phyloP scores from a whole-genome alignment of 2,113 vertebrate species.

The Podarcis muralis region DNA sequence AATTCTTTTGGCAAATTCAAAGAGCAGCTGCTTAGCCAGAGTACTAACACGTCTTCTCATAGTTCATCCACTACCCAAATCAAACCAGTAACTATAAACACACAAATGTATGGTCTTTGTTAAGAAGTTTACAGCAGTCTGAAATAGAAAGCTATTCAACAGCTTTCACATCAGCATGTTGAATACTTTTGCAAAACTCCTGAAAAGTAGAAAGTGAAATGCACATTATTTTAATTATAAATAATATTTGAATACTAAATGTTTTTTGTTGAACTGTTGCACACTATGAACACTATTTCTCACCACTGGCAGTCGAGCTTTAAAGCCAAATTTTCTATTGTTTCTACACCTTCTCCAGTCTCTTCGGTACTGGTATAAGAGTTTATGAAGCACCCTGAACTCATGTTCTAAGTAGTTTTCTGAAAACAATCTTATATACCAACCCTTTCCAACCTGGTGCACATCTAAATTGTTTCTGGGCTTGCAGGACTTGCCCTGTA shows the following conservation, averaged over 20 bases:
- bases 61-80: slow-evolving; percentile 13
- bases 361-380: background rate
- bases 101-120: slow-evolving; percentile 21
- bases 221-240: background rate
- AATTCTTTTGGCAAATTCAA: background rate
- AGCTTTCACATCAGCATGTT: slow-evolving; percentile 10
- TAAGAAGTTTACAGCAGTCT: slow-evolving; percentile 37
- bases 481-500: background rate
- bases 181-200: background rate
- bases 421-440: background rate
- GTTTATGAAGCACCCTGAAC: background rate
- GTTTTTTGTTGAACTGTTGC: background rate
- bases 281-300: background rate
- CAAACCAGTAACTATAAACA: background rate
- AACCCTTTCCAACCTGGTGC: background rate
- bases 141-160: slow-evolving; percentile 4
- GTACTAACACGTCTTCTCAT: background rate
- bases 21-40: slow-evolving; percentile 27
- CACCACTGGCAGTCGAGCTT: background rate
- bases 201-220: background rate
- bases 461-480: background rate
- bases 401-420: background rate
- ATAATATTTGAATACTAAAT: background rate
- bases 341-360: background rate
- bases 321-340: background rate